Base-by-base conservation (phyloP, 1,140 invertebrate species). In the Drosophila miranda region DNA sequence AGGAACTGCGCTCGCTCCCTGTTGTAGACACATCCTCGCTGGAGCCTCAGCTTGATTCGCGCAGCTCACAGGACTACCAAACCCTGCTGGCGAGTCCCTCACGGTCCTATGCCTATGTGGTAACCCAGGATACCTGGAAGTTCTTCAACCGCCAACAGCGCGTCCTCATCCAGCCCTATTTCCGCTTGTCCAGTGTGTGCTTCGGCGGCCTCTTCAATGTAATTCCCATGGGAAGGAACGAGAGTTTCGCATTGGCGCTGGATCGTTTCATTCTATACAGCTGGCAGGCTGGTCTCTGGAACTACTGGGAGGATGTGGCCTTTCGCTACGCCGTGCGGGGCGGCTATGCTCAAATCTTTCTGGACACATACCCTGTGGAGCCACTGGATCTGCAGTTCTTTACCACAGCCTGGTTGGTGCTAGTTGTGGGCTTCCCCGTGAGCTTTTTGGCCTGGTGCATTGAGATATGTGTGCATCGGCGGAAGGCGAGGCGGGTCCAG, bases 291-390 rank as follows among this genome's bases (percentile, higher is more conserved):
- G 83, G 83, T 1, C 46, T 88, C 11, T 88, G 83, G 83, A 21
- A 44, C 0, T 49, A 77, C 16, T 88, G 83, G 83, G 54, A 83
- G 48, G 72, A 88, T 6, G 58, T 77, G 23, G 84, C 83, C 14
- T 87, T 88, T 28, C 26, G 56, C 5, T 66, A 68, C 19, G 79
- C 83, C 0, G 11, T 70, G n/a, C 44, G 58, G 2, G 79, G 67
- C 9, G 55, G 67, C 1, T 71, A 74, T 42, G 83, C 83, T 0
- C 28, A 62, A 23, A 52, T 84, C 0, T 83, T 84, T 8, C 62
- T 75, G 9, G 74, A 90, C 43, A 83, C 76, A 0, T 90, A 90
- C 46, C 76, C 81, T 1, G 75, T 90, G 3, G 84, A 89, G 34
- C 57, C 89, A 0, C 46, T 90, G 11, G 69, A 90, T 28, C 9